Evolutionary conservation across 1,140 invertebrate genomes (phyloP).

Genomic region (Mesaphorura yosii): DNA sequence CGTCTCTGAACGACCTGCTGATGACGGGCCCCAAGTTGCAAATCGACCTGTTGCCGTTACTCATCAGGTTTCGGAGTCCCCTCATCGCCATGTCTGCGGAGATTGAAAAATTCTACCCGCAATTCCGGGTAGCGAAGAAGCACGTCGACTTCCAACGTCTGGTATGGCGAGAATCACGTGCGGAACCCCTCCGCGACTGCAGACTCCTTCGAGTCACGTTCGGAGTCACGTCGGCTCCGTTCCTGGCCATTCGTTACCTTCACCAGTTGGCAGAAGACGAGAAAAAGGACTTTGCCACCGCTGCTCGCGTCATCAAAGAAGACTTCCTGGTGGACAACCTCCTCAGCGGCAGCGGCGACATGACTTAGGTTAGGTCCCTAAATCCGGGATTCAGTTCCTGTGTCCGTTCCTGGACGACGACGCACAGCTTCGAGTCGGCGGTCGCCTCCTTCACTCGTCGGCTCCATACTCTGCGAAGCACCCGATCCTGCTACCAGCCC

Average conservation of each 20-base stretch:
- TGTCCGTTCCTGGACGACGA: slow-evolving; percentile 37
- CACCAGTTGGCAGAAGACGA: slow-evolving; percentile 21
- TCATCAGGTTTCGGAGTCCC: slow-evolving; percentile 15
- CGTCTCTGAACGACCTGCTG: slow-evolving; percentile 23
- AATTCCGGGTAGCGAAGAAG: slow-evolving; percentile 17
- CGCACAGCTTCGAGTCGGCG: slow-evolving; percentile 36
- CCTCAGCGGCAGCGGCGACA: no score
- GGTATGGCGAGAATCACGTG: slow-evolving; percentile 28
- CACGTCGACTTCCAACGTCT: slow-evolving; percentile 11
- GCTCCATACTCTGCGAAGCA: slow-evolving; percentile 29
- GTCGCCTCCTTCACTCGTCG: slow-evolving; percentile 33
- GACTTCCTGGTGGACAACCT: slow-evolving; percentile 38
- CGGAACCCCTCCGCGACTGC: slow-evolving; percentile 28
- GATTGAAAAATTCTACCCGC: slow-evolving; percentile 30
- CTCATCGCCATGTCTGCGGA: slow-evolving; percentile 26
- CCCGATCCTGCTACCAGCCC: slow-evolving; percentile 33
- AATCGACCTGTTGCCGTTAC: slow-evolving; percentile 11
- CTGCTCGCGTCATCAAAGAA: slow-evolving; percentile 4
- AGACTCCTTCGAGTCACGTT: slow-evolving; percentile 34
- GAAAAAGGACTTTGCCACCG: slow-evolving; percentile 7
- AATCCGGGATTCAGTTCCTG: slow-evolving; percentile 16
- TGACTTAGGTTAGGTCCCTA: no score
- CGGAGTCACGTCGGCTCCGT: slow-evolving; percentile 34
- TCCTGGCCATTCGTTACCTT: slow-evolving; percentile 33
- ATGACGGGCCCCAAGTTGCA: slow-evolving; percentile 21